Conservation (phyloP, 2,888 invertebrate genomes). For the Petrophora chlorosata region DNA sequence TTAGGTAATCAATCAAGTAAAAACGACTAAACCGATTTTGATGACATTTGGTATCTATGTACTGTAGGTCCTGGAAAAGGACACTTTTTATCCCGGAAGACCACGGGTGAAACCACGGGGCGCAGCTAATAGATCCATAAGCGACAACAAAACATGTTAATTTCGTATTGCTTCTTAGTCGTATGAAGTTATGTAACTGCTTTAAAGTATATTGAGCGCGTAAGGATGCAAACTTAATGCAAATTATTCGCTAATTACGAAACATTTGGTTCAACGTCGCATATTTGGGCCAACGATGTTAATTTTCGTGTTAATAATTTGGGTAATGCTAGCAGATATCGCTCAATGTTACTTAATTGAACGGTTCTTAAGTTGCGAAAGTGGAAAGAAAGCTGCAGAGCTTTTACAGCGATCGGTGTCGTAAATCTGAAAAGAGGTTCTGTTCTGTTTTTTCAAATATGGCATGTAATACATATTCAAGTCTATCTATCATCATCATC, state of each 20-base stretch:
- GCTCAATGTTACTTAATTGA: conserved; percentile 10
- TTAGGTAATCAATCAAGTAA: too few relatives aligned
- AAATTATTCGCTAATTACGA: conserved; percentile 40
- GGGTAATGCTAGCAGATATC: conserved; percentile 10
- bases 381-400: conserved; percentile 5
- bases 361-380: conserved; percentile 32
- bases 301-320: conserved; percentile 16
- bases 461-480: conserved; percentile 4
- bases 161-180: background rate
- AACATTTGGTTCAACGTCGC: conserved; percentile 17
- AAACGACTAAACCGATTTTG: too few relatives aligned
- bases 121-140: background rate
- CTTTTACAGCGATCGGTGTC: conserved; percentile 21
- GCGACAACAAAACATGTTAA: background rate
- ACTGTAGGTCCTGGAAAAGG: too few relatives aligned
- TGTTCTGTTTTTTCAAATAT: conserved; percentile 1
- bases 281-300: conserved; percentile 19
- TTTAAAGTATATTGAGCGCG: background rate
- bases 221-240: conserved; percentile 30
- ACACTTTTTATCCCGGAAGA: too few relatives aligned
- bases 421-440: conserved; percentile 9
- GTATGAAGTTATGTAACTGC: background rate
- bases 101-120: too few relatives aligned
- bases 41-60: too few relatives aligned
- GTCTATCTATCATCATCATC: too few relatives aligned